Base-by-base conservation (phyloP, 2,888 invertebrate genomes). In the Stenotaenia linearis region DNA sequence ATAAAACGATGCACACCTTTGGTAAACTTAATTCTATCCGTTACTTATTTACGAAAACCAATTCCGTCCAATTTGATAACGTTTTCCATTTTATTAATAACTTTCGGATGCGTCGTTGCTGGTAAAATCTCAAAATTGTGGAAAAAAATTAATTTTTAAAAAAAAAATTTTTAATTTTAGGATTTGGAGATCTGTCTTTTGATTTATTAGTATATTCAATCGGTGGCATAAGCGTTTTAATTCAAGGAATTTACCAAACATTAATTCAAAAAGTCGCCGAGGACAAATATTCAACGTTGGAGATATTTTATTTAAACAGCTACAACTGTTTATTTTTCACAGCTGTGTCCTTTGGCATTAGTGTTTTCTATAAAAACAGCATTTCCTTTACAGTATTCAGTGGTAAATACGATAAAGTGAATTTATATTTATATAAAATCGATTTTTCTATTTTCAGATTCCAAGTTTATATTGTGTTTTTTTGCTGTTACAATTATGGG, bases 1-100 rank as follows among this genome's bases (percentile, higher is more conserved):
- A 82, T 89, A 30, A 89, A 89, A 83, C 84, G 89, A 77, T 88
- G 86, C 82, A 85, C 85, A 3, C 88, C 88, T 0, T 81, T 88
- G 1, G 85, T 86, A 4, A 88, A 86, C 37, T 83, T 88, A 80
- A 45, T 86, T 21, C 82, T 88, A 40, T 84, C 86, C 6, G 83
- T 85, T 3, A 37, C 86, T 7, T 82, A 88, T 10, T 83, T 88
- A 10, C 84, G 85, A 61, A 87, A 87, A 81, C 84, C 83, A 2
- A 80, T 82, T 23, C 86, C 87, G 5, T 83, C 83, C 3, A 82
- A 82, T 10, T 78, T 82, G 12, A 84, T 86, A 3, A 83, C 85
- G 23, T 23, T 83, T 0, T 84, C 87, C 6, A 84, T 88, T 12
- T 28, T 84, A 7, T 79, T 85, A 56, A 85, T 88, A 77, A 86